Evolutionary conservation across 1,140 invertebrate species (phyloP).

Genomic region (Eumeta japonica): DNA sequence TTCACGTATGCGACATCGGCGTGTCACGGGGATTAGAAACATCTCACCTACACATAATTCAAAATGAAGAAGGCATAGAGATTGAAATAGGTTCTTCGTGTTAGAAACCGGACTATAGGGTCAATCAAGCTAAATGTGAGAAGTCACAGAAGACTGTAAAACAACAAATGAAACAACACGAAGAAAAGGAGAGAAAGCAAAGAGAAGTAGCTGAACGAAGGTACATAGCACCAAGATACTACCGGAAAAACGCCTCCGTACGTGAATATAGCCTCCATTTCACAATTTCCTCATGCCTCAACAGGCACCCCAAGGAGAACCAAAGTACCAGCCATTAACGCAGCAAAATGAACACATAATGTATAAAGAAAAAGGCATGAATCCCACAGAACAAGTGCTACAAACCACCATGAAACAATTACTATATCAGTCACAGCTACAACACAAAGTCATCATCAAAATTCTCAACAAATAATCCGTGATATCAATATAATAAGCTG

Average conservation of each 20-base stretch:
- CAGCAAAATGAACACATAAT: too few species aligned
- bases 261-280: background rate
- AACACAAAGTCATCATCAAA: constrained; percentile 2
- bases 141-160: constrained; percentile 2
- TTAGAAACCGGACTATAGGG: constrained; percentile 2
- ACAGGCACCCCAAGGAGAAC: too few species aligned
- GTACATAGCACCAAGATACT: constrained; percentile 1
- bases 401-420: constrained; percentile 4
- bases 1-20: constrained; percentile 4
- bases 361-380: too few species aligned
- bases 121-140: constrained; percentile 5
- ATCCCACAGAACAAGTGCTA: too few species aligned
- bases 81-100: constrained; percentile 2
- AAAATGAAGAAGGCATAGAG: constrained; percentile 3
- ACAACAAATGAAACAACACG: constrained; percentile 1
- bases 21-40: constrained; percentile 2
- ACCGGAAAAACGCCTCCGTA: background rate
- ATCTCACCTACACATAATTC: background rate
- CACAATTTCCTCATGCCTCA: too few species aligned
- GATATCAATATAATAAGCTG: constrained; percentile 3
- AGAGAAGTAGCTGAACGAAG: constrained; percentile 3
- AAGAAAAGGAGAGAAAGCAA: constrained; percentile 3
- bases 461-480: constrained; percentile 3
- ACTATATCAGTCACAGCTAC: constrained; percentile 3
- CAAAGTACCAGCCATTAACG: too few species aligned